Evolutionary conservation across 2,888 invertebrate species (phyloP).

Genomic region (Acanthacorydalis orientalis): DNA sequence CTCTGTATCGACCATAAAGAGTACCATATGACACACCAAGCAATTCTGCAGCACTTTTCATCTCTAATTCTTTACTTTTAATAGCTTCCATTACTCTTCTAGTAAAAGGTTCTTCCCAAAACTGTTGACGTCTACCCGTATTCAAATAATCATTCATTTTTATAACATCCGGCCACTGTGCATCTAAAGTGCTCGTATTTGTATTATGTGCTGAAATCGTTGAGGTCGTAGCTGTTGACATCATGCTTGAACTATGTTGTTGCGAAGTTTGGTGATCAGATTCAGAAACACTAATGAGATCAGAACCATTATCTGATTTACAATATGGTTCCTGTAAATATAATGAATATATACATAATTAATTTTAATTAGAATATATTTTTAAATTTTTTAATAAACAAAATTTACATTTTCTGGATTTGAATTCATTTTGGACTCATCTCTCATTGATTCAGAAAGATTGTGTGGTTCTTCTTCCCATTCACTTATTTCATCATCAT

Average conservation of each 20-base stretch:
- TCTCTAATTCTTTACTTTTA: conserved; percentile 76
- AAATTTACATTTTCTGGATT: conserved; percentile 3
- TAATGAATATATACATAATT: background rate
- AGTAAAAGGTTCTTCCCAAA: conserved; percentile 85
- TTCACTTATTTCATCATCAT: background rate
- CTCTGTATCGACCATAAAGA: conserved; percentile 73
- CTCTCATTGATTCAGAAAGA: conserved; percentile 1
- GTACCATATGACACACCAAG: conserved; percentile 84
- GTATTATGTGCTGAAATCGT: conserved; percentile 1
- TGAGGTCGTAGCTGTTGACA: conserved; percentile 1
- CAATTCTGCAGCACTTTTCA: conserved; percentile 84
- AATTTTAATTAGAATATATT: background rate
- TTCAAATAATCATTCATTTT: conserved; percentile 76
- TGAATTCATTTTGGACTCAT: conserved; percentile 3
- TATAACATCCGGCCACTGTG: conserved; percentile 48
- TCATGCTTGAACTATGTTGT: background rate
- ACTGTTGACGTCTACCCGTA: conserved; percentile 73
- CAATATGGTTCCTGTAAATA: conserved; percentile 1
- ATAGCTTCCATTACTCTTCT: conserved; percentile 80
- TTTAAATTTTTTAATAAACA: background rate
- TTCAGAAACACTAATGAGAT: background rate
- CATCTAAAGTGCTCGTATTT: conserved; percentile 20
- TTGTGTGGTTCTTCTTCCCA: conserved; percentile 5
- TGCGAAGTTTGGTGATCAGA: background rate
- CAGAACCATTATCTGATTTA: conserved; percentile 4